Conservation (phyloP, 2,888 invertebrate genomes). For the Melinaea menophilus region DNA sequence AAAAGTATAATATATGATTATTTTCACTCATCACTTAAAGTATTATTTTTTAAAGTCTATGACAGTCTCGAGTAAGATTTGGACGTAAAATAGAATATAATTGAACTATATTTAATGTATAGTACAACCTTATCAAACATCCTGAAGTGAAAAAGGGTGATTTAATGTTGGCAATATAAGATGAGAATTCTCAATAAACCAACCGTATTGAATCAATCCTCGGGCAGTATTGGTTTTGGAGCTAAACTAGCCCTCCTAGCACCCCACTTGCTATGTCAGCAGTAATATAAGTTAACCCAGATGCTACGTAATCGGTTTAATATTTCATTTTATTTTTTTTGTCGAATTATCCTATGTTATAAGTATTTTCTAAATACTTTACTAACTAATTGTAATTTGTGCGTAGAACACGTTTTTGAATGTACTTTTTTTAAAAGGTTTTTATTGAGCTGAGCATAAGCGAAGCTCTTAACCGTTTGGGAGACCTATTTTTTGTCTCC, state of each 20-base stretch:
- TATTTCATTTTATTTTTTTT: conserved; percentile 16
- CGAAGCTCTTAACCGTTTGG: too few species aligned
- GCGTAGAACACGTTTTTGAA: too few species aligned
- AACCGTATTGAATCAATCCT: conserved; percentile 56
- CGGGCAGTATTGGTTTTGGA: conserved; percentile 58
- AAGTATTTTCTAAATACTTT: too few species aligned
- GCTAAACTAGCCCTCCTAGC: conserved; percentile 58
- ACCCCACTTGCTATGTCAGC: conserved; percentile 58
- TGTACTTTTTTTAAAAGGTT: too few species aligned
- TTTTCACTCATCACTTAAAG: too few species aligned
- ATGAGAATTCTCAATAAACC: conserved; percentile 62
- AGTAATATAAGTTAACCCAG: conserved; percentile 16
- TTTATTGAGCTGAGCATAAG: too few species aligned
- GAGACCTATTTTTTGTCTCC: too few species aligned
- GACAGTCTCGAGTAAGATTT: conserved; percentile 5
- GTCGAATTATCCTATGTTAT: too few species aligned
- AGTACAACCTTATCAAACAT: conserved; percentile 64
- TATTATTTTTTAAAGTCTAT: too few species aligned
- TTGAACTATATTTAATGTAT: conserved; percentile 22
- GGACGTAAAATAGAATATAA: conserved; percentile 6
- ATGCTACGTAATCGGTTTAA: conserved; percentile 20
- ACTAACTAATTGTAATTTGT: too few species aligned
- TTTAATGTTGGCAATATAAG: conserved; percentile 65
- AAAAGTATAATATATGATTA: too few species aligned
- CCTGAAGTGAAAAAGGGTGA: conserved; percentile 68